Conservation (phyloP, 2,113 vertebrate genomes). For the Myxocyprinus asiaticus region DNA sequence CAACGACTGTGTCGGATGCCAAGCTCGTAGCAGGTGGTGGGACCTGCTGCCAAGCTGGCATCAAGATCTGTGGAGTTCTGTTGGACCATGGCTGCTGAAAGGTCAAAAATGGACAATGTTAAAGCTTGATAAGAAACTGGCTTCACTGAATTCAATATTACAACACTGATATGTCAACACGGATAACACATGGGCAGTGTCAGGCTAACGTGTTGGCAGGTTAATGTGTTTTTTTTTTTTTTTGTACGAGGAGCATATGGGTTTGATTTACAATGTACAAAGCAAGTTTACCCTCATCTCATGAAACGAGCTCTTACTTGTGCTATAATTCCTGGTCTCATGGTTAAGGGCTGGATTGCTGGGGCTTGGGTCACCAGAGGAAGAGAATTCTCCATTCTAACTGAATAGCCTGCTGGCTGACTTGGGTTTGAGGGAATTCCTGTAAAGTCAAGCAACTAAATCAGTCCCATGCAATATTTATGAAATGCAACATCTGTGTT, state of each 20-base stretch:
- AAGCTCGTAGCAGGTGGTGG: slow-evolving; percentile 82
- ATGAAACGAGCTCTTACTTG: slow-evolving; percentile 75
- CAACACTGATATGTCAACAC: no score
- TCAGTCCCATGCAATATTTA: neutral
- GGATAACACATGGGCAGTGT: no score
- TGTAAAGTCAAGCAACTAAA: slow-evolving; percentile 55
- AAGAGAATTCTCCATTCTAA: slow-evolving; percentile 85
- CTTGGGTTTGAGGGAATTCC: slow-evolving; percentile 85
- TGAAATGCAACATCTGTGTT: neutral
- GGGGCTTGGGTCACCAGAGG: slow-evolving; percentile 92
- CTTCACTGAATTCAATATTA: no score
- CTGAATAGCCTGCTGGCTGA: slow-evolving; percentile 85
- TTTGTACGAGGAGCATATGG: no score
- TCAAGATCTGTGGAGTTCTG: slow-evolving; percentile 87
- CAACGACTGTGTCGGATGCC: slow-evolving; percentile 81
- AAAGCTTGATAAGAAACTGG: neutral
- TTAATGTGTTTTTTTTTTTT: neutral
- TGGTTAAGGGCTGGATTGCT: slow-evolving; percentile 87
- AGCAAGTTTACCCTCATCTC: neutral
- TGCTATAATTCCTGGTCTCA: slow-evolving; percentile 90
- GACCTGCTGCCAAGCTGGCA: slow-evolving; percentile 93
- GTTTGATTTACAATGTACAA: neutral
- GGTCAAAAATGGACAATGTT: neutral
- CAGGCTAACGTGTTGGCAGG: no score
- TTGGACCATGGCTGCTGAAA: slow-evolving; percentile 85